phyloP scores from a whole-genome alignment of 2,113 vertebrate genomes.

The Puma concolor region DNA sequence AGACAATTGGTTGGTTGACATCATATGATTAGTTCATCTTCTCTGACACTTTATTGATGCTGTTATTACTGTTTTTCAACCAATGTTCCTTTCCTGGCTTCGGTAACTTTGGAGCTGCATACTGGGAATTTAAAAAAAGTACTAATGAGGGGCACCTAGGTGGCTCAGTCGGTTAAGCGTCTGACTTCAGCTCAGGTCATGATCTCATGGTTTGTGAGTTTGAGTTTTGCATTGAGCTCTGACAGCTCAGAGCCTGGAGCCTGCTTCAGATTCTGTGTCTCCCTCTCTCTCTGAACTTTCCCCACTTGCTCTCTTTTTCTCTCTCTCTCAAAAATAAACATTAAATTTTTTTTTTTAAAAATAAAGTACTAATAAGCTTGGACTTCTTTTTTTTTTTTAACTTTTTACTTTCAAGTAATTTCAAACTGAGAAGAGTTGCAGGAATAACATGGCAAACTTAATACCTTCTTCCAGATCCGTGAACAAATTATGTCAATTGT shows the following conservation, averaged over 20 bases:
- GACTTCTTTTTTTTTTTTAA: not conserved
- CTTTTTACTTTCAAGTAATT: constrained; percentile 39
- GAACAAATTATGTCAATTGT: not conserved
- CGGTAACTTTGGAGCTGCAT: not conserved
- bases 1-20: not conserved
- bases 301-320: too few relatives aligned
- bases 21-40: not conserved
- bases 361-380: not conserved
- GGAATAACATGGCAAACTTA: not conserved
- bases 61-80: not conserved
- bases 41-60: not conserved
- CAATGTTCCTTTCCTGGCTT: not conserved
- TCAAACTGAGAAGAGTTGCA: not conserved
- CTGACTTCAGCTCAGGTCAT: too few relatives aligned
- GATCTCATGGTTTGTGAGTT: too few relatives aligned
- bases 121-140: not conserved
- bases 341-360: too few relatives aligned
- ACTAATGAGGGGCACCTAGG: not conserved
- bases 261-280: too few relatives aligned
- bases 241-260: too few relatives aligned
- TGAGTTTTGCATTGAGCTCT: too few relatives aligned
- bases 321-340: too few relatives aligned
- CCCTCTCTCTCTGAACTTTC: too few relatives aligned
- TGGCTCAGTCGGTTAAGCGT: too few relatives aligned
- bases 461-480: not conserved